Conservation (phyloP, 2,888 invertebrate genomes). For the Dicyrtoma fusca region DNA sequence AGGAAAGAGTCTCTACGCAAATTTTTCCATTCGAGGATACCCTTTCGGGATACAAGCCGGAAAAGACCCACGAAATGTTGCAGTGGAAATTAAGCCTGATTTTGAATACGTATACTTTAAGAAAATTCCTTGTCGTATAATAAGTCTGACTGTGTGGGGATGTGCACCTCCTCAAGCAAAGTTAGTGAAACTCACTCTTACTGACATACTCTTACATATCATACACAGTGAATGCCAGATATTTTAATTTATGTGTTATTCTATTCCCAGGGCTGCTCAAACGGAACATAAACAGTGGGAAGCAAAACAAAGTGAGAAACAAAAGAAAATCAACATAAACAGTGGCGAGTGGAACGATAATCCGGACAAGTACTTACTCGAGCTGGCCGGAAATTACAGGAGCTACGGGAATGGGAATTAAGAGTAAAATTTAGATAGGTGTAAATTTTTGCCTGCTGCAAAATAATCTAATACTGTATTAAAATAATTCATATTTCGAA, state of each 20-base stretch:
- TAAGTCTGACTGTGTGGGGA: constrained; percentile 79
- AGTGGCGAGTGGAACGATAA: constrained; percentile 94
- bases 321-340: constrained; percentile 80
- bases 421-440: not conserved
- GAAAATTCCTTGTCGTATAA: constrained; percentile 69
- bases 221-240: not conserved
- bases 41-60: constrained; percentile 83
- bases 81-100: constrained; percentile 73
- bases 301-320: constrained; percentile 82
- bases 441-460: not conserved
- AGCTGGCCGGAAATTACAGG: constrained; percentile 52
- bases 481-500: not conserved
- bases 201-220: not conserved
- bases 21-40: constrained; percentile 80
- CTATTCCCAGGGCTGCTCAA: constrained; percentile 82
- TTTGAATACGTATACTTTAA: constrained; percentile 73
- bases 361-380: constrained; percentile 77
- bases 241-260: too few relatives aligned
- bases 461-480: not conserved
- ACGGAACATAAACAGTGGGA: constrained; percentile 90
- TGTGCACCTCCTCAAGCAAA: constrained; percentile 72
- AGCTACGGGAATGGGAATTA: constrained; percentile 43
- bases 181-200: constrained; percentile 61
- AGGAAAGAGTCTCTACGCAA: constrained; percentile 80
- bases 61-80: constrained; percentile 74